Evolutionary conservation across 2,888 invertebrate species (phyloP).

Genomic region (Falcaria lacertinaria): DNA sequence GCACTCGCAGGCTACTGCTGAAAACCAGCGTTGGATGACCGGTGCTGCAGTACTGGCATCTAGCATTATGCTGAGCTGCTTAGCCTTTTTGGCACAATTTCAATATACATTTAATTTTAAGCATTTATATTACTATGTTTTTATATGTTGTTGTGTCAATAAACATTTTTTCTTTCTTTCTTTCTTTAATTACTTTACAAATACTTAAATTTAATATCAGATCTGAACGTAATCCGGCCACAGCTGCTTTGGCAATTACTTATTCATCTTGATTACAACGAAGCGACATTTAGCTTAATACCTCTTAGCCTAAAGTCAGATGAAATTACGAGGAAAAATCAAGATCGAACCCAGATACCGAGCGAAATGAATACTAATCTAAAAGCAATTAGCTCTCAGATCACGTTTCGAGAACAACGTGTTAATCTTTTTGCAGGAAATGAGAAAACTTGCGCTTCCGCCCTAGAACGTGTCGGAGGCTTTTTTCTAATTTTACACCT

Average conservation of each 20-base stretch:
- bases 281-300: not conserved
- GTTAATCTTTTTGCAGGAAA: conserved; percentile 67
- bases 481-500: conserved; percentile 25
- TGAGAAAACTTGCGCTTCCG: conserved; percentile 52
- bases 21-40: too few species aligned
- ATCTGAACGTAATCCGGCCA: not conserved
- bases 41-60: too few species aligned
- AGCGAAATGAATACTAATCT: conserved; percentile 38
- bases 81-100: too few species aligned
- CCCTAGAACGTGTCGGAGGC: conserved; percentile 23
- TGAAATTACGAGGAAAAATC: conserved; percentile 1
- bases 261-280: not conserved
- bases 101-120: too few species aligned
- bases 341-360: conserved; percentile 7
- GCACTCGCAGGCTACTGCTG: too few species aligned
- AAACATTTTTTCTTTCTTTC: too few species aligned
- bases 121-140: too few species aligned
- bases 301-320: not conserved
- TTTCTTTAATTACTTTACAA: too few species aligned
- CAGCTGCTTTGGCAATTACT: not conserved
- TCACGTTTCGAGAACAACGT: conserved; percentile 52
- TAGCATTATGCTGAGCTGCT: too few species aligned
- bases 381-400: conserved; percentile 38
- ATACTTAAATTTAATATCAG: not conserved
- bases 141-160: too few species aligned